A percentile compares a stretch with the other conserved stretches of the same genome.
These are phyloP conservation scores for Zaprionus lineosus DNA, from an alignment of 2,888 invertebrate genomes.

Conservation along the genomic window DNA sequence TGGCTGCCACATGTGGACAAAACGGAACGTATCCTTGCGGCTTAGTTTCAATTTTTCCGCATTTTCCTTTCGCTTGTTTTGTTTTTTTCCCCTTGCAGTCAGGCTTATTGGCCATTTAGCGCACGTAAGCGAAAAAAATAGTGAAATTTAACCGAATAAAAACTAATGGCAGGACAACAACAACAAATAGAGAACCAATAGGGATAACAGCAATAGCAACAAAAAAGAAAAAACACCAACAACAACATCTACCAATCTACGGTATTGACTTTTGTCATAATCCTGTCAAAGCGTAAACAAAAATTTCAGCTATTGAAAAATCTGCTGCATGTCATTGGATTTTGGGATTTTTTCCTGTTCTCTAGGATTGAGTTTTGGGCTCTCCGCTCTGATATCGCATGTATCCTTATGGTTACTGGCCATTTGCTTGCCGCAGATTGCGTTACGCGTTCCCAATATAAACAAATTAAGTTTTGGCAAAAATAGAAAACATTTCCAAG, in stretches of 20 bases:
- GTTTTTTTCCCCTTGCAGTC: conserved; percentile 16
- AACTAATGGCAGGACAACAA: conserved; percentile 65
- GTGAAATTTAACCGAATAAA: conserved; percentile 68
- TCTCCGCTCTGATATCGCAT: conserved; percentile 7
- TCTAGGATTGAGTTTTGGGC: conserved; percentile 13
- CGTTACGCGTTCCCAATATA: conserved; percentile 17
- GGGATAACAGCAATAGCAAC: conserved; percentile 7
- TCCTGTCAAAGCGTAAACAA: conserved; percentile 80
- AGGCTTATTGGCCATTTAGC: conserved; percentile 78
- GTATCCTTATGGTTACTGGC: conserved; percentile 4
- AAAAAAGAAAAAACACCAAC: conserved; percentile 16
- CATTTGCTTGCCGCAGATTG: conserved; percentile 34
- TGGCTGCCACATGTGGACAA: conserved; percentile 58
- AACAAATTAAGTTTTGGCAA: conserved; percentile 30
- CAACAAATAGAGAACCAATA: conserved; percentile 21
- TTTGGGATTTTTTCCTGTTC: conserved; percentile 24
- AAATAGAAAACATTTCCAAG: conserved; percentile 16
- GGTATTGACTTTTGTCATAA: conserved; percentile 62
- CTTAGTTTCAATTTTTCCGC: conserved; percentile 59
- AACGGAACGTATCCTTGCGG: conserved; percentile 44
- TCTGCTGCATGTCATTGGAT: conserved; percentile 19
- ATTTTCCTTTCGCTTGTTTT: conserved; percentile 15
- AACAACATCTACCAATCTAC: conserved; percentile 39
- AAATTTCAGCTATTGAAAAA: conserved; percentile 48
- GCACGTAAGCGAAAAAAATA: conserved; percentile 73